Percentiles rank a stretch among this genome's conserved stretches.
Evolutionary conservation across 2,888 invertebrate species (phyloP).

Genomic region (Melangyna quadrimaculata): DNA sequence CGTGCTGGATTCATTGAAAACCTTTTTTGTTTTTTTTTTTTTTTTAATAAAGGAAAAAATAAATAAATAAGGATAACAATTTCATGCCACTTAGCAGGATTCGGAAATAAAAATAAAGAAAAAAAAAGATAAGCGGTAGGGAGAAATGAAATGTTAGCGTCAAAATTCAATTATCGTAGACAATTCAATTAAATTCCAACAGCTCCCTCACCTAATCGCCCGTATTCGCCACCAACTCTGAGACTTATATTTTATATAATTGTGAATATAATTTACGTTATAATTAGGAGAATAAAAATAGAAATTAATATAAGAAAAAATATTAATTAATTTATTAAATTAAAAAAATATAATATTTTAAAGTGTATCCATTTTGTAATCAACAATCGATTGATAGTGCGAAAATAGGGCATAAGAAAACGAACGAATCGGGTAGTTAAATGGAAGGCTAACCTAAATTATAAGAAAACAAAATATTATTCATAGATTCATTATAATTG

Average conservation of each 20-base stretch:
- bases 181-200: not conserved
- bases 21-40: too few relatives aligned
- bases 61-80: slow-evolving; percentile 17
- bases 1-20: not conserved
- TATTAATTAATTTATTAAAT: slow-evolving; percentile 16
- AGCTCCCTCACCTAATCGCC: not conserved
- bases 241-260: slow-evolving; percentile 57
- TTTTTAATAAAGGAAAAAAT: not conserved
- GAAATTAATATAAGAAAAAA: not conserved
- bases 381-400: slow-evolving; percentile 19
- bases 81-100: slow-evolving; percentile 44
- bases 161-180: slow-evolving; percentile 24
- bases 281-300: slow-evolving; percentile 55
- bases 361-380: slow-evolving; percentile 49
- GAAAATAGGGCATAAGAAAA: slow-evolving; percentile 14
- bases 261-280: slow-evolving; percentile 66
- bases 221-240: slow-evolving; percentile 46
- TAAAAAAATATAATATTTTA: slow-evolving; percentile 3
- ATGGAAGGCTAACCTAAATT: slow-evolving; percentile 6
- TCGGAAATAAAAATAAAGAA: not conserved
- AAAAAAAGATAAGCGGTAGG: not conserved
- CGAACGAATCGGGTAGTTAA: slow-evolving; percentile 55
- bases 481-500: slow-evolving; percentile 16
- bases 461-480: not conserved
- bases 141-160: not conserved